Evolutionary conservation across 2,888 invertebrate species (phyloP), one percentile per base, ranked within the genome.

Genomic region (Gordius sp.): DNA sequence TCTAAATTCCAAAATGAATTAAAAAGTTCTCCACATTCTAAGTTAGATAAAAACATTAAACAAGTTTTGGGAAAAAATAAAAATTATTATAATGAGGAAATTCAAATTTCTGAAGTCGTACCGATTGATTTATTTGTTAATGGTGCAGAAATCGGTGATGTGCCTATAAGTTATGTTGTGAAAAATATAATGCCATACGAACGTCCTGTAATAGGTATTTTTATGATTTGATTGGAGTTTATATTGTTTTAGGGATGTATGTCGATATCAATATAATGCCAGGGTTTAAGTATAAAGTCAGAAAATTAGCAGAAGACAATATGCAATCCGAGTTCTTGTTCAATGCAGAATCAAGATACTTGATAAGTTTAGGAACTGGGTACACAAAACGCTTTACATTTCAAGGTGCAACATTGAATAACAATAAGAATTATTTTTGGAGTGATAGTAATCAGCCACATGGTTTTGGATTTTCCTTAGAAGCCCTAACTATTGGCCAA

Each of bases 391-490:
- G 47, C 4, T 47, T 47, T 8, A 47, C 47, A 8, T 47, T 47
- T 47, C 47, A 47, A 47, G 47, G 47, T n/a, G 47, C 47, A 4
- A 47, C 47, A 18, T 47, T 47, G 20, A 47, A 47, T 47, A 47
- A 47, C 20, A 47, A 47, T 47, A 47, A 47, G 20, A 47, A 47
- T 47, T 47, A 47, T 47, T 47, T 47, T 47, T 47, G 47, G 47
- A 47, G 47, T 47, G 47, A 47, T 20, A 33, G 39, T n/a, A 47
- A 47, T 47, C 13, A n/a, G 13, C 16, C 23, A 47, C 4, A 47
- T 8, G 47, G 47, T n/a, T 47, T n/a, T 47, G 47, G n/a, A 18
- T 47, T 47, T n/a, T 47, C 47, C 8, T 47, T 47, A 23, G 47
- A 47, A n/a, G 4, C 47, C 47, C 8, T 47, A 4, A 20, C 8